phyloP scores from a whole-genome alignment of 2,797 vertebrate genomes.

The Spea hammondii region DNA sequence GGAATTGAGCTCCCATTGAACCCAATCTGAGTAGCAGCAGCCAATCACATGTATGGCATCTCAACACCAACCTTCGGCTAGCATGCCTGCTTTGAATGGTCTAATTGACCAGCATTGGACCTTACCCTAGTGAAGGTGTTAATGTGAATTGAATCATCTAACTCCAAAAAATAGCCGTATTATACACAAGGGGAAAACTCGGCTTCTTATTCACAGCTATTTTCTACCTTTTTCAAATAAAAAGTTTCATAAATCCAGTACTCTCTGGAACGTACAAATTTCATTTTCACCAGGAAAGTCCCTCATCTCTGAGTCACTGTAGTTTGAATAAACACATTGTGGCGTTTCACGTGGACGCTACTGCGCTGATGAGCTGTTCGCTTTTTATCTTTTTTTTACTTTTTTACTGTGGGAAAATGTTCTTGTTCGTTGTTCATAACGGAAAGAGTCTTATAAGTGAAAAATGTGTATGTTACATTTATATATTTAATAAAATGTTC shows the following conservation, averaged over 20 bases:
- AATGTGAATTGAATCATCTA: no score
- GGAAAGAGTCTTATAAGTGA: not conserved
- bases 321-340: conserved; percentile 65
- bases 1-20: no score
- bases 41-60: no score
- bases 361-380: conserved; percentile 60
- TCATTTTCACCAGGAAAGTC: conserved; percentile 62
- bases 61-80: no score
- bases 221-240: conserved; percentile 51
- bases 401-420: conserved; percentile 37
- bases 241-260: conserved; percentile 33
- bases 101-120: no score
- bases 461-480: not conserved
- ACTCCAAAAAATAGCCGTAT: no score
- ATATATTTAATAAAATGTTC: not conserved
- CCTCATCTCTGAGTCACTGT: conserved; percentile 61
- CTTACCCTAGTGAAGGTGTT: no score
- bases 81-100: no score
- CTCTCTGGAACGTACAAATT: conserved; percentile 40
- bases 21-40: no score
- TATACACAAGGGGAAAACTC: not conserved
- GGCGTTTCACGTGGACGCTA: conserved; percentile 55
- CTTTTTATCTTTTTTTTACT: conserved; percentile 54
- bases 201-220: not conserved
- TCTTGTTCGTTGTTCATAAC: not conserved